Base-by-base conservation (phyloP, 2,888 invertebrate genomes). In the Nephrocerus scutellatus region DNA sequence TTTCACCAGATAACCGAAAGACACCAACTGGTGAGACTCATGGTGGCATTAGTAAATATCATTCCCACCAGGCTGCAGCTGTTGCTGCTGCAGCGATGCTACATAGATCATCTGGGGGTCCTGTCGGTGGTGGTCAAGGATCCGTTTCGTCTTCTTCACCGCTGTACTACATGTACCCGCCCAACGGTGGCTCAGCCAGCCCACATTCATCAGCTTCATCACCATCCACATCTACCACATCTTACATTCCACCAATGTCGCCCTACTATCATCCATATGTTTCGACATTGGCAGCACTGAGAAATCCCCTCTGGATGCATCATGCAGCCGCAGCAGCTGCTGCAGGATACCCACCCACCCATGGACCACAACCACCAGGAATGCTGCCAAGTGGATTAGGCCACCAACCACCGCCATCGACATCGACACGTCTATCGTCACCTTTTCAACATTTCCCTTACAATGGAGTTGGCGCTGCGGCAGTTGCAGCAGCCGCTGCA, bases 281-380 rank as follows among this genome's bases (percentile, higher is more conserved):
- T 45, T 55, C 61, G 31, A 62, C 66, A 28, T 51, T 66, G 41
- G 71, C 71, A 37, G 71, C 72, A 5, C 63, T 73, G 48, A 62
- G 73, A 39, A 68, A 70, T 50, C 71, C 73, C 12, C 30, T 66
- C 38, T 73, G 72, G 72, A 66, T 72, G 68, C 73, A 73, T 50
- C 73, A 72, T 55, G 70, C 70, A 46, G 70, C 70, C 43, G 53
- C 53, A 34, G 56, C 59, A 39, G 56, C 55, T 6, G 63, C 70
- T 38, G 65, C 70, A 15, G 41, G 55, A 34, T 50, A 28, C 51
- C 57, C 13, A 49, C 56, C 22, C 56, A 55, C 43, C 42, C 57
- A 7, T 34, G 45, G 28, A 28, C 43, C 26, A 18, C 51, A 29
- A n/a, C n/a, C n/a, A n/a, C n/a, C n/a, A n/a, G n/a, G n/a, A n/a